Evolutionary conservation across 2,888 invertebrate species (phyloP).

Genomic region (Mimumesa dahlbomi): DNA sequence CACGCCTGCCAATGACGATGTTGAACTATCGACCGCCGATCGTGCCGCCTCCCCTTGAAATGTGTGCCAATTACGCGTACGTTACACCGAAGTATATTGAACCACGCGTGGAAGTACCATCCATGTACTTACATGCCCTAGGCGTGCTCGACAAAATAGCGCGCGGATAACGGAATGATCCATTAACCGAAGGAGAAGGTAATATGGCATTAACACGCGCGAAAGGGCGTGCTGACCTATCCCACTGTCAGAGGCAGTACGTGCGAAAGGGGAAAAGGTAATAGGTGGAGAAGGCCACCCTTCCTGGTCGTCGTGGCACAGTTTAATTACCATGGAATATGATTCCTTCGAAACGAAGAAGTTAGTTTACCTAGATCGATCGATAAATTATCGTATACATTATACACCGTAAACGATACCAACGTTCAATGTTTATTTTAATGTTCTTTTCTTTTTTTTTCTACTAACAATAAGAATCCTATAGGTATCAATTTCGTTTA

Average conservation of each 20-base stretch:
- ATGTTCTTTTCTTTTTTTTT: too few species aligned
- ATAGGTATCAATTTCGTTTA: too few species aligned
- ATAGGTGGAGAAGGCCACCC: constrained; percentile 45
- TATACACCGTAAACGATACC: too few species aligned
- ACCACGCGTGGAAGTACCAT: constrained; percentile 29
- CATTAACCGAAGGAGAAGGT: constrained; percentile 63
- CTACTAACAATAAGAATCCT: too few species aligned
- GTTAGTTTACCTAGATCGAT: constrained; percentile 14
- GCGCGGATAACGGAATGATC: constrained; percentile 60
- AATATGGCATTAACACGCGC: constrained; percentile 68
- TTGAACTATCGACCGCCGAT: constrained; percentile 1
- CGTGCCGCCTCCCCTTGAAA: constrained; percentile 18
- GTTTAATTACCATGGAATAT: constrained; percentile 58
- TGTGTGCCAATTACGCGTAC: constrained; percentile 37
- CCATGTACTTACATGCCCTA: constrained; percentile 33
- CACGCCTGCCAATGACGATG: too few species aligned
- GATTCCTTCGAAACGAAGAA: constrained; percentile 45
- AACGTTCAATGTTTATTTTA: too few species aligned
- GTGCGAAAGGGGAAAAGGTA: constrained; percentile 58
- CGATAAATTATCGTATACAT: constrained; percentile 14
- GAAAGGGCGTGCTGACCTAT: constrained; percentile 69
- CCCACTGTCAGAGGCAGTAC: constrained; percentile 53
- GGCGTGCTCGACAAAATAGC: constrained; percentile 49
- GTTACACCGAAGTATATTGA: constrained; percentile 13
- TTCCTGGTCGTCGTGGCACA: constrained; percentile 43